Evolutionary conservation across 2,888 invertebrate genomes (phyloP), one percentile per base, ranked within the genome.

Genomic region (Drosophila phalerata): DNA sequence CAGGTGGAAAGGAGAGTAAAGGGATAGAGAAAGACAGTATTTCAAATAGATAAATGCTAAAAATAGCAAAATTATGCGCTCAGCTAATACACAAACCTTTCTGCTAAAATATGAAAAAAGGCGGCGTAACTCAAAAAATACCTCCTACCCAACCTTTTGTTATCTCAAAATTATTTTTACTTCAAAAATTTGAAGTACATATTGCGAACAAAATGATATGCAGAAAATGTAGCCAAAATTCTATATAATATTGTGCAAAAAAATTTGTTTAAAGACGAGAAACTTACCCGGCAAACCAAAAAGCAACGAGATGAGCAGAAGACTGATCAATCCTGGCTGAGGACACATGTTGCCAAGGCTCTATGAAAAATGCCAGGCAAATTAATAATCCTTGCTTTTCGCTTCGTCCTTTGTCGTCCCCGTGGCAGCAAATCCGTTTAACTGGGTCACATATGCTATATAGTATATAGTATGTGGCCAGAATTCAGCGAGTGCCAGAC

Each of bases 371-470:
- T 64, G 32, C 72, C 70, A 73, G 73, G 68, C 69, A 81, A 90
- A 86, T 86, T 84, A 73, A 81, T 87, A 90, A 81, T 87, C 77
- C 85, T 60, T 57, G 68, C 71, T 47, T 49, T 25, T 42, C 52
- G 30, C 40, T 47, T 42, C 43, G 57, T 53, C 62, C 45, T 30
- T 47, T 28, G 55, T n/a, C 55, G 43, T 58, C 53, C 48, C 62
- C 40, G 56, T 52, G 55, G 28, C 69, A 55, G 57, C 40, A 75
- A 81, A 69, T 73, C 68, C 76, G 65, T 53, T 82, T 73, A 85
- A 85, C 73, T 89, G 80, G 90, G 88, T 85, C 85, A 85, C 85
- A 85, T 88, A 57, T 70, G 89, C 57, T 48, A 56, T 43, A 22
- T 1, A 2, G 3, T 22, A 3, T 22, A 1, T 22, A 3, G 73